Evolutionary conservation across 2,797 vertebrate genomes (phyloP), one percentile per base, ranked within the genome.

Genomic region (Benthosema pterotum): DNA sequence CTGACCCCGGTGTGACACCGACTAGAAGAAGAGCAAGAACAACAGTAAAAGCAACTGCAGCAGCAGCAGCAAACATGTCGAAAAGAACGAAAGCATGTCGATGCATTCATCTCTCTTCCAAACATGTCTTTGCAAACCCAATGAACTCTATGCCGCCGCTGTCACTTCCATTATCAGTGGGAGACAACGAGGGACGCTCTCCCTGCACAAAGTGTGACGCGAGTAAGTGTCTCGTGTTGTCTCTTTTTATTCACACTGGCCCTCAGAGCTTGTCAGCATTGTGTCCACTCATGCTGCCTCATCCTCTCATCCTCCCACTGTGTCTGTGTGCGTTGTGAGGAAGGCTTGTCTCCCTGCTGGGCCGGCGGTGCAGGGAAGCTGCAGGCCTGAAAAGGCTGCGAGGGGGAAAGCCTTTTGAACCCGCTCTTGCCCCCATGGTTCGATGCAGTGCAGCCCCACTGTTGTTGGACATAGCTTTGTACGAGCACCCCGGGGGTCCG

Each of bases 261-360:
- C 75, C 75, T 75, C 74, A 77, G 62, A 65, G 78, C 65, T 84
- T 74, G 74, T 63, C 72, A 72, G 77, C 64, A 82, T 85, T 87
- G 76, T 83, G 57, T 38, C 56, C 3, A 0, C 63, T 67, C 22
- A n/a, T 69, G 61, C 81, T 81, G 83, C 87, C 85, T 79, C 81
- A 86, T 87, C 88, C 74, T 84, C 88, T 87, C 86, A 87, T 91
- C 89, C 82, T 86, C 84, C 83, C 83, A 79, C 83, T 88, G 80
- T 83, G 82, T 85, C 60, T 87, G 82, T 81, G 54, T 84, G 84
- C 87, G 79, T 83, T 81, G 54, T 84, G 84, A 87, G 84, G 83
- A n/a, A 79, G 74, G 82, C 81, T 83, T 81, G 77, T 83, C 56
- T 79, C 82, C 91, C 89, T 2, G 83, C 88, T 89, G 90, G 65